phyloP scores from a whole-genome alignment of 2,113 vertebrate genomes.

The Siniperca chuatsi region DNA sequence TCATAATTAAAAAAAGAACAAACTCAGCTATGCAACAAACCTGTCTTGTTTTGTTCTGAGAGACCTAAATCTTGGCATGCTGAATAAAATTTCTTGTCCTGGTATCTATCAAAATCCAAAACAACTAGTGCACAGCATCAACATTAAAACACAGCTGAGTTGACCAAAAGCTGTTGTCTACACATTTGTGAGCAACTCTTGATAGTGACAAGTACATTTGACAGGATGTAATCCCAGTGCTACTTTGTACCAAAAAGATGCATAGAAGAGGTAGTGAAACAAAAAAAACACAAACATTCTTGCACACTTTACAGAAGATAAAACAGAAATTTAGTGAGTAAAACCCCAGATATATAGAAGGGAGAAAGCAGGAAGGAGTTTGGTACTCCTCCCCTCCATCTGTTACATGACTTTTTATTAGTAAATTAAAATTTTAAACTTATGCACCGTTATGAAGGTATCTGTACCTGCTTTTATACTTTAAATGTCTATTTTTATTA shows the following conservation, averaged over 20 bases:
- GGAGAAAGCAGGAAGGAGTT: background rate
- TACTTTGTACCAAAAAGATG: background rate
- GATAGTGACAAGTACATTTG: background rate
- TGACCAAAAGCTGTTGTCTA: background rate
- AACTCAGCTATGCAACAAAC: background rate
- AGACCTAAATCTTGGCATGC: background rate
- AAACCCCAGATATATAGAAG: background rate
- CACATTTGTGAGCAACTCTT: background rate
- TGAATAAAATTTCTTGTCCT: background rate
- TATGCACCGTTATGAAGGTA: background rate
- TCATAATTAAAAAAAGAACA: constrained; percentile 26
- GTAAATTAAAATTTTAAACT: background rate
- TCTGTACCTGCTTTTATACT: background rate
- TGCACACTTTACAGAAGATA: background rate
- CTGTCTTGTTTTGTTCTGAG: constrained; percentile 13
- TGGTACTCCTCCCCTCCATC: background rate
- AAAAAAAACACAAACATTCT: background rate
- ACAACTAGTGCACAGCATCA: background rate
- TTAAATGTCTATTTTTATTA: background rate
- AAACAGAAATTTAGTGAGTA: background rate
- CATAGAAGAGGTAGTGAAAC: background rate
- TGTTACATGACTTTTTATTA: background rate
- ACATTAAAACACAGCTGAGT: background rate
- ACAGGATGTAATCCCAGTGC: background rate
- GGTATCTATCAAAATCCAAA: background rate